These are phyloP conservation scores for Euschistus heros DNA, from an alignment of 1,140 invertebrate genomes.

Conservation along the genomic window DNA sequence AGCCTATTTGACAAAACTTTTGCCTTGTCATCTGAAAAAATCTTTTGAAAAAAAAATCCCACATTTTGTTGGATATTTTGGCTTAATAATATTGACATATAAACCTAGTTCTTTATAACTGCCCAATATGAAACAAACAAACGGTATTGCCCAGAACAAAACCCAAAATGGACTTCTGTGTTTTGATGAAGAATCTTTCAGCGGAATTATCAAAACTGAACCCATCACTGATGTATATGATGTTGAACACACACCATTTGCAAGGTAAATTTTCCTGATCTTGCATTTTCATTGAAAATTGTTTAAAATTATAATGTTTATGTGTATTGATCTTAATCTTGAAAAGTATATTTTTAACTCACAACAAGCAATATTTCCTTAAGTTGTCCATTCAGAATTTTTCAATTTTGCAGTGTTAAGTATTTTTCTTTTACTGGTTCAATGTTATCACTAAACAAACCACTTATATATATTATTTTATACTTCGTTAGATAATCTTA, in stretches of 20 bases:
- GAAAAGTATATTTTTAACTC: no score
- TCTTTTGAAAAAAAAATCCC: neutral
- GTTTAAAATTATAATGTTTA: no score
- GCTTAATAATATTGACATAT: neutral
- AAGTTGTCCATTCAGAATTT: no score
- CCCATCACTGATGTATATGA: conserved; percentile 29
- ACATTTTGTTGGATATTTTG: neutral
- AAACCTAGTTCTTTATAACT: neutral
- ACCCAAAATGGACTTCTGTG: conserved; percentile 27
- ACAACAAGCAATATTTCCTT: no score
- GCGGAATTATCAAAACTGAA: conserved; percentile 28
- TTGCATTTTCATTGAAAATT: no score
- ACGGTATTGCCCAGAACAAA: conserved; percentile 25
- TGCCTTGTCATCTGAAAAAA: neutral
- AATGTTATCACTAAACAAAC: no score
- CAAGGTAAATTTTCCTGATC: conserved; percentile 23
- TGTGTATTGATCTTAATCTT: no score
- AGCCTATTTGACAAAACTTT: neutral
- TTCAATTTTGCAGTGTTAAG: no score
- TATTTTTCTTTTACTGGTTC: no score
- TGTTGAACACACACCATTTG: conserved; percentile 31
- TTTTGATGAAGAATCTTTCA: conserved; percentile 26
- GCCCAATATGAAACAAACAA: conserved; percentile 17
- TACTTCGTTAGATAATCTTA: no score
- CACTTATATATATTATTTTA: no score